phyloP scores from a whole-genome alignment of 2,888 invertebrate species.

The Hydrotaea cyrtoneurina region DNA sequence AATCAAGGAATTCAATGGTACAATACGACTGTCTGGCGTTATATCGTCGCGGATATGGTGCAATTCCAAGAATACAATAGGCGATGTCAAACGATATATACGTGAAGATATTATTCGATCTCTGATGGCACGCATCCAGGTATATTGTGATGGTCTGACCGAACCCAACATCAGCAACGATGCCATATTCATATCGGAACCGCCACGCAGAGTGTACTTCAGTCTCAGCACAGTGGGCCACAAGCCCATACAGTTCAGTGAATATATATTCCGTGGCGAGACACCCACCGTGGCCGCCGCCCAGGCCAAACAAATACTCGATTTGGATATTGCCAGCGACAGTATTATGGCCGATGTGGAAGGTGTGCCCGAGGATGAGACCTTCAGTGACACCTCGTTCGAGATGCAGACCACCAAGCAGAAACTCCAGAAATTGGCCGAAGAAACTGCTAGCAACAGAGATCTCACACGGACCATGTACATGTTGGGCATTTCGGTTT shows the following conservation, averaged over 20 bases:
- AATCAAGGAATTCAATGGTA: slow-evolving; percentile 76
- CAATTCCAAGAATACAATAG: slow-evolving; percentile 87
- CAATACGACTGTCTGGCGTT: slow-evolving; percentile 77
- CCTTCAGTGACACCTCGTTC: slow-evolving; percentile 67
- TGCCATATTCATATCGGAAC: slow-evolving; percentile 88
- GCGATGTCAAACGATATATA: slow-evolving; percentile 87
- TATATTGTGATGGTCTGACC: slow-evolving; percentile 95
- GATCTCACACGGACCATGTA: slow-evolving; percentile 83
- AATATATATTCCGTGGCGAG: slow-evolving; percentile 96
- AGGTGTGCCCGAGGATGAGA: slow-evolving; percentile 88
- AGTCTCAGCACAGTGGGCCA: slow-evolving; percentile 82
- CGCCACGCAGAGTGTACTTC: slow-evolving; percentile 92
- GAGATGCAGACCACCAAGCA: slow-evolving; percentile 69
- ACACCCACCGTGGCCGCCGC: slow-evolving; percentile 90
- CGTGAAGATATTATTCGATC: slow-evolving; percentile 93
- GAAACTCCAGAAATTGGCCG: slow-evolving; percentile 34
- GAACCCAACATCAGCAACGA: slow-evolving; percentile 75
- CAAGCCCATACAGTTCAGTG: slow-evolving; percentile 87
- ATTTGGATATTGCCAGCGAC: slow-evolving; percentile 86
- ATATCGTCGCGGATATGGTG: slow-evolving; percentile 86
- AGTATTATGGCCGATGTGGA: slow-evolving; percentile 89
- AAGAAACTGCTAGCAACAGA: slow-evolving; percentile 48
- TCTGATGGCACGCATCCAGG: slow-evolving; percentile 91
- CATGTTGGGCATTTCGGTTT: slow-evolving; percentile 83
- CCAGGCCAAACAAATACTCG: slow-evolving; percentile 91